These are phyloP conservation scores for Eubucco bourcierii DNA, from an alignment of 2,113 vertebrate species.

Conservation along the genomic window DNA sequence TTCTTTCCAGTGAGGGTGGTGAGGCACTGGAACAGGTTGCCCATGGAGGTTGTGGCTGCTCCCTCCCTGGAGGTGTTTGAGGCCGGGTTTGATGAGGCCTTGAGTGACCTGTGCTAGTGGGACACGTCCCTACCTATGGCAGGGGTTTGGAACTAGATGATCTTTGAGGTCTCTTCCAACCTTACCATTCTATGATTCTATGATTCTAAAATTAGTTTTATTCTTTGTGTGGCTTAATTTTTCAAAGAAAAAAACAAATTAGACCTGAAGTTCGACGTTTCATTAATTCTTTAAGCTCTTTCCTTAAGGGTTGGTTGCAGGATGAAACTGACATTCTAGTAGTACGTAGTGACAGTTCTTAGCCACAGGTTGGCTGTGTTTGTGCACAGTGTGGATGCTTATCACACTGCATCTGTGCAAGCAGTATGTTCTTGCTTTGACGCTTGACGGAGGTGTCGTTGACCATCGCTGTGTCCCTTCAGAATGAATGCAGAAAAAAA, in stretches of 20 bases:
- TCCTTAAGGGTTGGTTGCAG: not conserved
- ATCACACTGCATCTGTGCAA: not conserved
- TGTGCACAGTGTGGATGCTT: not conserved
- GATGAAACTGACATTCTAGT: not conserved
- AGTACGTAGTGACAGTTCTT: not conserved
- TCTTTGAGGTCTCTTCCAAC: too few species aligned
- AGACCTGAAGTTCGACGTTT: not conserved
- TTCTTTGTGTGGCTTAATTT: not conserved
- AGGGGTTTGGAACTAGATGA: too few species aligned
- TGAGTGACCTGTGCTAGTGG: too few species aligned
- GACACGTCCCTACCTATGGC: too few species aligned
- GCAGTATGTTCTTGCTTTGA: not conserved
- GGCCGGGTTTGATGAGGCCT: too few species aligned
- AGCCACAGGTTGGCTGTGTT: not conserved
- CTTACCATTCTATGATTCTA: too few species aligned
- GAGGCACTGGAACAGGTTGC: too few species aligned
- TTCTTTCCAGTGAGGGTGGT: too few species aligned
- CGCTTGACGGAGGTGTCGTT: not conserved
- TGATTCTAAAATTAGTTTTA: not conserved
- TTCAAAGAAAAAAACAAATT: not conserved
- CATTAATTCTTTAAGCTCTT: not conserved
- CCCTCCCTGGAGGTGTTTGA: too few species aligned
- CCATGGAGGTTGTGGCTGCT: too few species aligned
- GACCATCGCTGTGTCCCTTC: not conserved
- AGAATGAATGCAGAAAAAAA: not conserved